Evolutionary conservation across 1,140 invertebrate species (phyloP), one percentile per base, ranked within the genome.

Genomic region (Scaptomyza pallida): DNA sequence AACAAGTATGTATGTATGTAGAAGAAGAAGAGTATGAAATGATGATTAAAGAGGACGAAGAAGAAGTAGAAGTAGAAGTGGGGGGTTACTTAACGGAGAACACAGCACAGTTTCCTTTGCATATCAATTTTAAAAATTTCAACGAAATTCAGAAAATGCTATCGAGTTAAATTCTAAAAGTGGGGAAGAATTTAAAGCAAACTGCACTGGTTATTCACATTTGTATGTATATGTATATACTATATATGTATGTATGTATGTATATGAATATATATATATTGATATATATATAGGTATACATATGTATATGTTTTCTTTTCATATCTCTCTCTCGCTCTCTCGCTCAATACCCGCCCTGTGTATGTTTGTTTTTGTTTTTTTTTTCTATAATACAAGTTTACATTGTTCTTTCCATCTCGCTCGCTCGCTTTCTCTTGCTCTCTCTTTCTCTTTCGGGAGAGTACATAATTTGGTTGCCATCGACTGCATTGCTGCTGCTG

Each of bases 321-420:
- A 30, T 33, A 45, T 75, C 35, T 23, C 40, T 41, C 43, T 50
- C 48, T 23, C 33, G 19, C 13, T 52, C 3, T 19, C 16, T 55
- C 10, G 10, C 21, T 63, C 13, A n/a, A n/a, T n/a, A n/a, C n/a
- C n/a, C 41, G 60, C 23, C 35, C 52, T 60, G 44, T 62, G 35
- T 54, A 54, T 70, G 33, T 37, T 17, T 52, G 59, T 17, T 37
- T 19, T 17, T 26, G n/a, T n/a, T 19, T 35, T 44, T 33, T 50
- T 57, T 56, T 51, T 56, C 76, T 81, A 81, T 81, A 81, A 81
- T 81, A 81, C 78, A 81, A 81, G 78, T 82, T 81, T 69, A 44
- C 78, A 69, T 78, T 63, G 65, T 64, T 69, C 45, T 68, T 61
- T 13, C 43, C 57, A 21, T 23, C 47, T 56, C 17, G 41, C 47